phyloP scores from a whole-genome alignment of 1,140 invertebrate genomes.

The Nasonia vitripennis region DNA sequence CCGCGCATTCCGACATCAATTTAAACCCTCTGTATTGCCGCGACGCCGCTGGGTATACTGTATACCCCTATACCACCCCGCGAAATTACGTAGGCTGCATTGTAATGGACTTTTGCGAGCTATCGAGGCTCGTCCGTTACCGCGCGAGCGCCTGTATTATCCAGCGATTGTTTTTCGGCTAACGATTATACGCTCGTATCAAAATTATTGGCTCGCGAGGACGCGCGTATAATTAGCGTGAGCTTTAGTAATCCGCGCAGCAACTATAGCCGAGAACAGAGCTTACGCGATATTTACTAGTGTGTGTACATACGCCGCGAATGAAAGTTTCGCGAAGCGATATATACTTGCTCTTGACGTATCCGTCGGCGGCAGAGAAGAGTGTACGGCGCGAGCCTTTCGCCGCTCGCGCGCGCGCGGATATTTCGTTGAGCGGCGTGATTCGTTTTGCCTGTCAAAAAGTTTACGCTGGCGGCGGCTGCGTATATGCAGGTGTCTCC shows the following conservation, averaged over 20 bases:
- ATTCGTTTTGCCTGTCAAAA: constrained; percentile 44
- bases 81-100: background rate
- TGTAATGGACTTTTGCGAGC: too few species aligned
- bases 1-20: constrained; percentile 12
- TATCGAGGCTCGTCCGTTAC: too few species aligned
- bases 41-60: background rate
- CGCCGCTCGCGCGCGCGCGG: too few species aligned
- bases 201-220: too few species aligned
- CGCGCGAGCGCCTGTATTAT: too few species aligned
- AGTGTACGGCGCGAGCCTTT: background rate
- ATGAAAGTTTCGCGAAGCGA: constrained; percentile 33
- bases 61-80: background rate
- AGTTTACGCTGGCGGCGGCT: constrained; percentile 20
- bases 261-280: too few species aligned
- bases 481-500: background rate
- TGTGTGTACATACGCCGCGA: background rate
- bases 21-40: background rate
- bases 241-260: too few species aligned
- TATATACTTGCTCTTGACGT: constrained; percentile 13
- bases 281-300: background rate
- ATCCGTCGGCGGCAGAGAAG: background rate
- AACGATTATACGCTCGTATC: too few species aligned
- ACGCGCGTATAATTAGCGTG: too few species aligned
- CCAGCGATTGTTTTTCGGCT: too few species aligned
- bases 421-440: constrained; percentile 19